Evolutionary conservation across 1,140 invertebrate genomes (phyloP).

Genomic region (Orchestia grillus): DNA sequence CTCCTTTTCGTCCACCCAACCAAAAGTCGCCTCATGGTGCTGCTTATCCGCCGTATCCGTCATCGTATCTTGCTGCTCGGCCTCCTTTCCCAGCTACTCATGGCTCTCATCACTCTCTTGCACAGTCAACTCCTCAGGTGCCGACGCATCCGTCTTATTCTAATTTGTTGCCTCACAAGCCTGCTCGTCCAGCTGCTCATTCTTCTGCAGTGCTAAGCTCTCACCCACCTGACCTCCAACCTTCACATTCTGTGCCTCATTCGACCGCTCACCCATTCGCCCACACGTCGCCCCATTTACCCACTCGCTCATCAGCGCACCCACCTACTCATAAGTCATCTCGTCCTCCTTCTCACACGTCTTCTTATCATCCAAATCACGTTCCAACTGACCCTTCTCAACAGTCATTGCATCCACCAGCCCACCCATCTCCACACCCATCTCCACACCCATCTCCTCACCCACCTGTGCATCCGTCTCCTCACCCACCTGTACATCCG

Average conservation of each 20-base stretch:
- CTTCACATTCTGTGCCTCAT: slow-evolving; percentile 23
- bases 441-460: background rate
- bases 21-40: slow-evolving; percentile 49
- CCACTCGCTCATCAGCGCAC: background rate
- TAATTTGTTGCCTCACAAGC: background rate
- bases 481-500: background rate
- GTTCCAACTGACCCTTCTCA: background rate
- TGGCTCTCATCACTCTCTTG: slow-evolving; percentile 59
- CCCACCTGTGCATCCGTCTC: background rate
- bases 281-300: background rate
- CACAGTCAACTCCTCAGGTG: slow-evolving; percentile 58
- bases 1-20: slow-evolving; percentile 57
- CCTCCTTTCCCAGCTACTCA: slow-evolving; percentile 40
- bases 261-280: background rate
- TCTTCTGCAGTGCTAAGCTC: background rate
- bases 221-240: background rate
- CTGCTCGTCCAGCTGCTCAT: slow-evolving; percentile 20
- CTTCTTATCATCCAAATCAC: slow-evolving; percentile 32
- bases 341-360: background rate
- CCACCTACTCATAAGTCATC: background rate
- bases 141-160: slow-evolving; percentile 13
- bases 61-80: slow-evolving; percentile 36
- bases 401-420: background rate
- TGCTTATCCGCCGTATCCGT: slow-evolving; percentile 60
- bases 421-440: background rate